Evolutionary conservation across 37 sponge, comb jelly and placozoan species (phyloP), one percentile per base, ranked within the genome.

Genomic region (Theonella swinhoei): DNA sequence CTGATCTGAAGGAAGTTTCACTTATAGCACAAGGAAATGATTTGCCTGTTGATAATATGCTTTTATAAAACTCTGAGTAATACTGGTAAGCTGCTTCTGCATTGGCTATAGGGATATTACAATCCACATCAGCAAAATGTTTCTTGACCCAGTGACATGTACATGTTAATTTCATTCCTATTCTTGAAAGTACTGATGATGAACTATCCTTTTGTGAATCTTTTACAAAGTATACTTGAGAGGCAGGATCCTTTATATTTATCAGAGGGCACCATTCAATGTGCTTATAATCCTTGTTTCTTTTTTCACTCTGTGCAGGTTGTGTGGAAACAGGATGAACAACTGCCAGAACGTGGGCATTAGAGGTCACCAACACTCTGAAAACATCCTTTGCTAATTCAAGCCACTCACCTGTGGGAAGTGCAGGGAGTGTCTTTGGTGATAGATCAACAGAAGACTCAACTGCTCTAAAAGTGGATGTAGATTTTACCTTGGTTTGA

Each of bases 91-190:
- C 80, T 26, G 80, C 62, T 5, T 28, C 3, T 29, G 80, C 66
- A 23, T 42, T 36, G 34, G 42, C 71, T 39, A 1, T 26, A 35
- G 73, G 87, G 4, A 79, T 23, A 0, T 77, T 28, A 47, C 54
- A 47, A 14, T 14, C 54, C 7, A 80, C 60, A 1, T 42, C 59
- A 61, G 80, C 64, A 42, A 90, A 70, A 36, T 77, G 64, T 2
- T 71, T 43, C 39, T 23, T 47, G 8, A 90, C 20, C 24, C 28
- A 42, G 3, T 29, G 23, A 23, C 77, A 69, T 38, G 86, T 80
- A 37, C 37, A 38, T 24, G 82, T 81, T 0, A 90, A 67, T 29
- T 80, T 80, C 86, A 90, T 90, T 24, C 78, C 77, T 23, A 90
- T 65, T 2, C 9, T 39, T 75, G 67, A 75, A 32, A 85, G 42